Conservation (phyloP, 2,113 vertebrate species). For the Oncorhynchus clarkii region DNA sequence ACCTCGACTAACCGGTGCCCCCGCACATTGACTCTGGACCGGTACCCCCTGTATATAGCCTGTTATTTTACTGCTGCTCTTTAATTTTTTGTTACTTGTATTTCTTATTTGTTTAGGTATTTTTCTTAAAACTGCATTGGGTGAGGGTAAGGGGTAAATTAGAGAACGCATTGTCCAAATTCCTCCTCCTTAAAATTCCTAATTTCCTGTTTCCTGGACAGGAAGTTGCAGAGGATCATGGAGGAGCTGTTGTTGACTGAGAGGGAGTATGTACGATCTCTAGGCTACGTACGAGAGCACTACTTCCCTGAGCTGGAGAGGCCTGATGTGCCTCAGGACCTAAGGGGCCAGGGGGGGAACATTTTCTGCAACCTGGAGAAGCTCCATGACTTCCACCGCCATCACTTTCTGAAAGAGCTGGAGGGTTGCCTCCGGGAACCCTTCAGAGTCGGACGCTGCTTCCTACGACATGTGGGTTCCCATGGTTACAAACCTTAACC, state of each 20-base stretch:
- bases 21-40: no score
- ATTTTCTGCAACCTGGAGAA: constrained; percentile 79
- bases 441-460: constrained; percentile 72
- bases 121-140: no score
- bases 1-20: no score
- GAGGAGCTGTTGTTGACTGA: constrained; percentile 76
- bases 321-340: constrained; percentile 74
- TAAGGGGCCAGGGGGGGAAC: constrained; percentile 71
- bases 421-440: constrained; percentile 67
- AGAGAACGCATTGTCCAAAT: no score
- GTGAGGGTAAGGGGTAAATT: no score
- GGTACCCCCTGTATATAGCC: no score
- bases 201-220: constrained; percentile 36
- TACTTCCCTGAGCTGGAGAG: constrained; percentile 76
- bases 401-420: constrained; percentile 71
- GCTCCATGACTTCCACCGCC: constrained; percentile 76
- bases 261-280: constrained; percentile 72
- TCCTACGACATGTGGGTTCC: constrained; percentile 71
- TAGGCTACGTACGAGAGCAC: constrained; percentile 72
- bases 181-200: background rate
- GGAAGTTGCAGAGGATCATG: constrained; percentile 70
- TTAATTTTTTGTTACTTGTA: no score
- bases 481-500: background rate
- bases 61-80: no score
- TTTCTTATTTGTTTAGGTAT: no score